These are phyloP conservation scores for Rhynchomys soricoides DNA, from an alignment of 2,113 vertebrate genomes.

Conservation along the genomic window DNA sequence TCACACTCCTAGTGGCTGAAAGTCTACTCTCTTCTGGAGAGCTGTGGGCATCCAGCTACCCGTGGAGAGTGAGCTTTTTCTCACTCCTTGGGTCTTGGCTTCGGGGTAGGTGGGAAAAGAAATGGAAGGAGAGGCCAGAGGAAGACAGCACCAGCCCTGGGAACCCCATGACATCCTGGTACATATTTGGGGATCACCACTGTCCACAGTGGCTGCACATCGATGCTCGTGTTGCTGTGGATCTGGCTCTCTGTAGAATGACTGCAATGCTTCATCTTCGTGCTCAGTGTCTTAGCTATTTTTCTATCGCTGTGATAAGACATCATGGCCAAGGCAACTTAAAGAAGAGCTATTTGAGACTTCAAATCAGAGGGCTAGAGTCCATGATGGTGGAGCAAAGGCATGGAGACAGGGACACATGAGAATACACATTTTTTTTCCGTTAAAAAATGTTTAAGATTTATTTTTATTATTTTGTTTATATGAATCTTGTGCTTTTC, in stretches of 20 bases:
- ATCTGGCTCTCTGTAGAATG: neutral
- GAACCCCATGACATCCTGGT: neutral
- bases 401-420: neutral
- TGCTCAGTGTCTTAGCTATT: neutral
- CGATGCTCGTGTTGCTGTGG: fast-evolving
- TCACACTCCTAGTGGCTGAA: neutral
- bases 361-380: neutral
- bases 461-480: no score
- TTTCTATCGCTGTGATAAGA: neutral
- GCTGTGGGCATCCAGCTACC: neutral
- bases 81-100: neutral
- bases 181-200: neutral
- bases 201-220: neutral
- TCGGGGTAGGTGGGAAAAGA: neutral
- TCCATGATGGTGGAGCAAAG: neutral
- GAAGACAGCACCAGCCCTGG: neutral
- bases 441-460: neutral
- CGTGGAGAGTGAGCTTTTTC: neutral
- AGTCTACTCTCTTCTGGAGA: neutral
- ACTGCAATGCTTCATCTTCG: neutral
- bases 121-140: neutral
- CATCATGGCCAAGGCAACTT: no score
- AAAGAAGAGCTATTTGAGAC: neutral
- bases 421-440: neutral
- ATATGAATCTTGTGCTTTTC: neutral